Percentiles rank a stretch among this genome's conserved stretches.
These are phyloP conservation scores for Armadillidium nasatum DNA, from an alignment of 1,140 invertebrate species.

Conservation along the genomic window DNA sequence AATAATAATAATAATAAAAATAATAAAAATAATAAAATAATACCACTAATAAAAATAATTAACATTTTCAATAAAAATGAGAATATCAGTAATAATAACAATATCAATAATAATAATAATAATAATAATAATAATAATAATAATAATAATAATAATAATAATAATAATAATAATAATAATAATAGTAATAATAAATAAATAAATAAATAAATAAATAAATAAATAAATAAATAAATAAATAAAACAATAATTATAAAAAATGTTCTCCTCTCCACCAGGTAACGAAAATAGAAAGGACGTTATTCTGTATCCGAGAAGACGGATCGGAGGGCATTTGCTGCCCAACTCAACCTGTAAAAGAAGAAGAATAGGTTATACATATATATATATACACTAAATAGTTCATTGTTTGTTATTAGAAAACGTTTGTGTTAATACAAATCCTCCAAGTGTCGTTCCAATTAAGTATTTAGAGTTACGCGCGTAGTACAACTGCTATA, in stretches of 20 bases:
- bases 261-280: constrained; percentile 13
- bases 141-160: background rate
- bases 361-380: constrained; percentile 48
- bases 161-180: background rate
- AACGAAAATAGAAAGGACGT: constrained; percentile 66
- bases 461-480: background rate
- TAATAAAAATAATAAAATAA: too few species aligned
- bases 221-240: too few species aligned
- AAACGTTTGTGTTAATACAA: background rate
- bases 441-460: background rate
- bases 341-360: constrained; percentile 62
- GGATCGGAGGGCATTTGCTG: constrained; percentile 76
- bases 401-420: background rate
- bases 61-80: too few species aligned
- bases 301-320: constrained; percentile 78
- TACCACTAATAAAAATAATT: too few species aligned
- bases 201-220: too few species aligned
- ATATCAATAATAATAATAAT: background rate
- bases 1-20: too few species aligned
- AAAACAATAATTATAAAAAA: too few species aligned
- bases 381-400: background rate
- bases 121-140: background rate
- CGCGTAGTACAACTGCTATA: background rate
- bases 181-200: too few species aligned
- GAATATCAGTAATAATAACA: background rate